A percentile compares a stretch with the other conserved stretches of the same genome.
phyloP scores from a whole-genome alignment of 2,888 invertebrate species.

The Heteromurus nitidus region DNA sequence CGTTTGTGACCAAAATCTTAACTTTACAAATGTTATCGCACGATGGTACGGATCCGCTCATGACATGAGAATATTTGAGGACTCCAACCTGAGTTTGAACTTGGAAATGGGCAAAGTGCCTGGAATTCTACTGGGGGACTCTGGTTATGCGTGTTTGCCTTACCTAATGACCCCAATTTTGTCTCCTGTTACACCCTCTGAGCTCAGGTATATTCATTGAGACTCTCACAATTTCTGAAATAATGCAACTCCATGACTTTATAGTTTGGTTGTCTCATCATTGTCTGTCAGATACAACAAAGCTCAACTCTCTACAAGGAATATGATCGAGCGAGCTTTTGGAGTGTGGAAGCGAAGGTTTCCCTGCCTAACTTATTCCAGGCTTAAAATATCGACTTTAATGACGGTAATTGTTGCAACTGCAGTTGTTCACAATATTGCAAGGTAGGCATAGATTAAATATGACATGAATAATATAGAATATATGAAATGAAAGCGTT shows the following conservation, averaged over 20 bases:
- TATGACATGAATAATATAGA: too few species aligned
- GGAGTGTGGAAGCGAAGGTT: constrained; percentile 54
- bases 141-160: constrained; percentile 36
- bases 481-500: too few species aligned
- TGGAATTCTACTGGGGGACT: constrained; percentile 49
- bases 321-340: constrained; percentile 44
- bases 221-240: background rate
- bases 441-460: too few species aligned
- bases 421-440: constrained; percentile 53
- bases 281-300: constrained; percentile 30
- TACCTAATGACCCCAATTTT: constrained; percentile 54
- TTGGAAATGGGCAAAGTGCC: constrained; percentile 3
- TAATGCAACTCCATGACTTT: background rate
- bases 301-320: constrained; percentile 36
- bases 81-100: background rate
- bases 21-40: constrained; percentile 54
- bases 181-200: background rate
- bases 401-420: constrained; percentile 50
- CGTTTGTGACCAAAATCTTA: constrained; percentile 44
- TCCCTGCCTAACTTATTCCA: constrained; percentile 20
- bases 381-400: constrained; percentile 31
- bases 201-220: background rate
- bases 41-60: constrained; percentile 60
- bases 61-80: constrained; percentile 50
- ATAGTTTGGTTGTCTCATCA: constrained; percentile 5